Conservation (phyloP, 2,888 invertebrate genomes). For the Epinotia bilunana region DNA sequence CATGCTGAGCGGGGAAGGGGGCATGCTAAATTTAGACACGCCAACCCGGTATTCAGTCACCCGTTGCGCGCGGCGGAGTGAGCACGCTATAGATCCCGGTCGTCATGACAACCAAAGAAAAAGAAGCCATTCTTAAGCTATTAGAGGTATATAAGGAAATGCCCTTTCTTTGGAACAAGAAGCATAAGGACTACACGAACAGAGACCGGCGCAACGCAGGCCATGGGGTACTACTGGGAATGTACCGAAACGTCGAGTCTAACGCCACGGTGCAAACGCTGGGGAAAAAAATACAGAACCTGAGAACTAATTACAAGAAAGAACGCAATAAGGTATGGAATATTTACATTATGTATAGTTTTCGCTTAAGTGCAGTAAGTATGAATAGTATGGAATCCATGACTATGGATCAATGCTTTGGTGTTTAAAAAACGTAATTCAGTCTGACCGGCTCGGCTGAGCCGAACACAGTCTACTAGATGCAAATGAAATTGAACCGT, state of each 20-base stretch:
- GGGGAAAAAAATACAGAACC: not conserved
- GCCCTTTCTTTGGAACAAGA: constrained; percentile 14
- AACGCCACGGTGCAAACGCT: not conserved
- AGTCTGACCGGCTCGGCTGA: too few species aligned
- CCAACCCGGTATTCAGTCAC: not conserved
- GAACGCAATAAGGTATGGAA: not conserved
- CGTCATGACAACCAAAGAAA: constrained; percentile 2
- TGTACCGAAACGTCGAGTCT: not conserved
- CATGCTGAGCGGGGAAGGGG: not conserved
- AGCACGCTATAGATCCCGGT: not conserved
- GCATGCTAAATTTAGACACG: constrained; percentile 2
- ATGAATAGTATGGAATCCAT: too few species aligned
- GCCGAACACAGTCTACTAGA: too few species aligned
- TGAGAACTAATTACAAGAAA: not conserved
- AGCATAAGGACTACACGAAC: not conserved
- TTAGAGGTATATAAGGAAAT: not conserved
- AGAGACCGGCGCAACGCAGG: not conserved
- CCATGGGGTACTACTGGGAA: not conserved
- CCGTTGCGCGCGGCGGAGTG: not conserved
- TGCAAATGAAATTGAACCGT: too few species aligned
- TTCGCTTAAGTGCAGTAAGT: too few species aligned
- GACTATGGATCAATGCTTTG: too few species aligned
- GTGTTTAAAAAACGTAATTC: too few species aligned
- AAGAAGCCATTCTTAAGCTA: not conserved
- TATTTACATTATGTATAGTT: too few species aligned